phyloP scores from a whole-genome alignment of 2,888 invertebrate genomes.

The Myathropa florea region DNA sequence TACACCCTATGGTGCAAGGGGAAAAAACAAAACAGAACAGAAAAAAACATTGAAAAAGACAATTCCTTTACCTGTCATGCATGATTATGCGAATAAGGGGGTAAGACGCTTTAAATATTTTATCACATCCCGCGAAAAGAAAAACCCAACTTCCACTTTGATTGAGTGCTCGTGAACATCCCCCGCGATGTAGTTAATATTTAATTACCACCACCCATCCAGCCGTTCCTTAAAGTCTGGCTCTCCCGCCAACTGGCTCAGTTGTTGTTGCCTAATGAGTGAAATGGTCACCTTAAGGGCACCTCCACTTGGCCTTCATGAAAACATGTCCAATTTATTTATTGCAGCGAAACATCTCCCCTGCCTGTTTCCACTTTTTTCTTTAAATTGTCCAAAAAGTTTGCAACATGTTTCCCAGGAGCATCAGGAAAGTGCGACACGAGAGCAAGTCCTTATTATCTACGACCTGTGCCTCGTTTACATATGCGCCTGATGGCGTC shows the following conservation, averaged over 20 bases:
- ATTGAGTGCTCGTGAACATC: slow-evolving; percentile 24
- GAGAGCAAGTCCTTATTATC: slow-evolving; percentile 50
- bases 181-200: slow-evolving; percentile 33
- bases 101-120: slow-evolving; percentile 58
- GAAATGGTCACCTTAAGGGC: slow-evolving; percentile 59
- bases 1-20: background rate
- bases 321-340: slow-evolving; percentile 68
- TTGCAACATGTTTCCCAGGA: slow-evolving; percentile 66
- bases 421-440: slow-evolving; percentile 40
- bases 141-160: slow-evolving; percentile 10
- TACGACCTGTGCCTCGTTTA: slow-evolving; percentile 49
- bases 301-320: slow-evolving; percentile 55
- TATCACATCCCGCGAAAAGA: slow-evolving; percentile 51
- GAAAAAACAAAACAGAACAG: background rate
- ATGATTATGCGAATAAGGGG: slow-evolving; percentile 61
- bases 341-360: slow-evolving; percentile 47
- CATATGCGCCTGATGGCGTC: slow-evolving; percentile 58
- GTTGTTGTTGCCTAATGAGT: slow-evolving; percentile 43
- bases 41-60: slow-evolving; percentile 33
- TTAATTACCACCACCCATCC: slow-evolving; percentile 50
- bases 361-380: slow-evolving; percentile 7
- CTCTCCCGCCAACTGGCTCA: background rate
- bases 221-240: background rate
- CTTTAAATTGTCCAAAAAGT: slow-evolving; percentile 59
- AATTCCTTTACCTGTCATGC: slow-evolving; percentile 63